These are phyloP conservation scores for Proisotoma minuta DNA, from an alignment of 2,888 invertebrate genomes.

Conservation along the genomic window DNA sequence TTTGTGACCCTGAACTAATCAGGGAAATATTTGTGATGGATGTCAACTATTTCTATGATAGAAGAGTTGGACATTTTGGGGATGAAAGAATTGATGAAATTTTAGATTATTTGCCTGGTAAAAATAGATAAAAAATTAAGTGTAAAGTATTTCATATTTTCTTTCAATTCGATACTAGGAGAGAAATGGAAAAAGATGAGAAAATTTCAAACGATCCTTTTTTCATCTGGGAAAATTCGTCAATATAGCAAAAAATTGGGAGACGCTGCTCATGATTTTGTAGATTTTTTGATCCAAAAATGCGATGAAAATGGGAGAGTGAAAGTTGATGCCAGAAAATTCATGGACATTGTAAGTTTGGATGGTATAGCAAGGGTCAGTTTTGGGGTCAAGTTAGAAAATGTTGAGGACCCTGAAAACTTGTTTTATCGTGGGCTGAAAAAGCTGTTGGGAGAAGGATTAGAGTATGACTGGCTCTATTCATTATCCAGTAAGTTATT, in stretches of 20 bases:
- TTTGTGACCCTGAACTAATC: constrained; percentile 32
- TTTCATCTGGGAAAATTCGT: constrained; percentile 31
- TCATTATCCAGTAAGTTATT: constrained; percentile 25
- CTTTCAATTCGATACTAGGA: constrained; percentile 11
- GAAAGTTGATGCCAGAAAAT: constrained; percentile 25
- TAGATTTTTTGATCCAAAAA: constrained; percentile 9
- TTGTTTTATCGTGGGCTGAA: constrained; percentile 18
- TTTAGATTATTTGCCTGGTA: constrained; percentile 34
- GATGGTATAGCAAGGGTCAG: constrained; percentile 29
- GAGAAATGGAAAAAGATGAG: constrained; percentile 37
- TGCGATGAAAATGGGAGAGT: constrained; percentile 13
- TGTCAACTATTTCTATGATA: constrained; percentile 28
- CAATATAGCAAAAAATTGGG: constrained; percentile 20
- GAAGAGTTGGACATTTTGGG: constrained; percentile 28
- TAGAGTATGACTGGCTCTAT: constrained; percentile 21
- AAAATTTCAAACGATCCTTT: constrained; percentile 28
- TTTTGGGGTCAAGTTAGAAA: constrained; percentile 28
- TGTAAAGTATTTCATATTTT: not conserved
- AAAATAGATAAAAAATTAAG: not conserved
- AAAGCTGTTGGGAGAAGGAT: constrained; percentile 26
- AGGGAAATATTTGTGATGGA: constrained; percentile 29
- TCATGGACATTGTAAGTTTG: constrained; percentile 30
- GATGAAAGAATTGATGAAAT: constrained; percentile 33
- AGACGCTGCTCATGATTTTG: constrained; percentile 26
- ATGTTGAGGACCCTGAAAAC: constrained; percentile 26